Conservation (phyloP, 2,797 vertebrate species). For the Rhynchonycteris naso region DNA sequence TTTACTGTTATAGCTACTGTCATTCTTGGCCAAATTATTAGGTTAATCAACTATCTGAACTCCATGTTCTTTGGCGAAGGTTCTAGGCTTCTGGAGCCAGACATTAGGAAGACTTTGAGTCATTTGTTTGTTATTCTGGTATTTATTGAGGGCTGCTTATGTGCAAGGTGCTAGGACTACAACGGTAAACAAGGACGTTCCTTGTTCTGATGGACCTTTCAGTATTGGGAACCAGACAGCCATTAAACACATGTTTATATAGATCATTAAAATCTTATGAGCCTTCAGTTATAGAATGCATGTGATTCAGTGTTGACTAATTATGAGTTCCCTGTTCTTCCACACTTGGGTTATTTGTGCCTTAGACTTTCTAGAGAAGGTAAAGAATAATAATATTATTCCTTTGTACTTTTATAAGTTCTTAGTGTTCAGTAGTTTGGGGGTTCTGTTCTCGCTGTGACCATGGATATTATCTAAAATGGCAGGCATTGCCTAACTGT, state of each 20-base stretch:
- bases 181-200: background rate
- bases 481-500: background rate
- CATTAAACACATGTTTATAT: background rate
- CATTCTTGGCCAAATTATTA: conserved; percentile 24
- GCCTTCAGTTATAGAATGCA: background rate
- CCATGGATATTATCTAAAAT: background rate
- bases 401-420: background rate
- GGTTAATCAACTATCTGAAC: background rate
- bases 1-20: background rate
- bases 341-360: background rate
- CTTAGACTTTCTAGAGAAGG: background rate
- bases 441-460: background rate
- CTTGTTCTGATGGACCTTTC: background rate
- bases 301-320: background rate
- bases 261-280: background rate
- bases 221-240: background rate
- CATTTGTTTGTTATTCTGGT: background rate
- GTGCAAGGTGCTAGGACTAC: background rate
- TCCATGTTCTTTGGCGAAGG: background rate
- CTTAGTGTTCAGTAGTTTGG: background rate
- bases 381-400: background rate
- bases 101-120: background rate
- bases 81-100: background rate
- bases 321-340: background rate
- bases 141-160: background rate